Evolutionary conservation across 2,888 invertebrate genomes (phyloP), one percentile per base, ranked within the genome.

Genomic region (Venusia cambrica): DNA sequence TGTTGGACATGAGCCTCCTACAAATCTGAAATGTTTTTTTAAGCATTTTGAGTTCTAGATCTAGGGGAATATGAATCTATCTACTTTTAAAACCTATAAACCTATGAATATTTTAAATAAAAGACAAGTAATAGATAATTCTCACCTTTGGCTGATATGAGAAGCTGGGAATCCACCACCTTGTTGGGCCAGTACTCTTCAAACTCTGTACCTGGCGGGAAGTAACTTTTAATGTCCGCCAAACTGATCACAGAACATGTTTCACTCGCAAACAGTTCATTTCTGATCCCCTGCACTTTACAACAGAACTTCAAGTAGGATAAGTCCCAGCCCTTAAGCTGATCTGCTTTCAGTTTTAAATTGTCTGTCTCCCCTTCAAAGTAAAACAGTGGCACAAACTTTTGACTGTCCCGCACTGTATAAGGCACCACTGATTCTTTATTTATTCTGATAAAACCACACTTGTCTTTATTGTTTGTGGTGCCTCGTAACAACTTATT

Each of bases 111-210:
- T n/a, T n/a, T n/a, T n/a, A n/a, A n/a, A 16, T 2, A 5, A 22
- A 4, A 24, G n/a, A n/a, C n/a, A n/a, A n/a, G n/a, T n/a, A 24
- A 19, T 5, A 20, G 16, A 28, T 27, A 8, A 43, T 37, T 51
- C 68, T 72, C 42, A 88, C 91, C 91, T 64, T 92, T 92, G 17
- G 92, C 91, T 28, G 90, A 90, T 54, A 94, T 91, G 22, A 95
- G 78, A 8, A 95, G 87, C 69, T 94, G 94, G 0, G 93, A 92
- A 61, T 95, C 95, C 46, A 94, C 92, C 37, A 94, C 94, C 79
- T 96, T 95, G 67, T 93, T 93, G 0, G 97, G 97, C 97, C 97
- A 97, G 73, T 96, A 97, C 60, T 96, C 96, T 69, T 97, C 96
- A 66, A 97, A 97, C 54, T 93, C 91, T 0, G 96, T 96, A 10